Evolutionary conservation across 2,888 invertebrate genomes (phyloP).

Genomic region (Crepidodera aurea): DNA sequence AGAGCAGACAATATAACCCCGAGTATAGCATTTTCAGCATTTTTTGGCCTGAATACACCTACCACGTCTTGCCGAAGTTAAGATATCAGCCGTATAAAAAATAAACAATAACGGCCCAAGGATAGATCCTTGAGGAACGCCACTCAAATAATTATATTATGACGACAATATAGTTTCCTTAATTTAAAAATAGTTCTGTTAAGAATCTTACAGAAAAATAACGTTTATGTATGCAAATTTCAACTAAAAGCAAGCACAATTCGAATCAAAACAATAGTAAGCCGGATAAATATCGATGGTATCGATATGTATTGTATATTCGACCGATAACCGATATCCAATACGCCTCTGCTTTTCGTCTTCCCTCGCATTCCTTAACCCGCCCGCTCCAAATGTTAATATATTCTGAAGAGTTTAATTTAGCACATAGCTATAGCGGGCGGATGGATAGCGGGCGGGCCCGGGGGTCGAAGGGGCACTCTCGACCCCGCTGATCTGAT

Average conservation of each 20-base stretch:
- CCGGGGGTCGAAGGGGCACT: constrained; percentile 41
- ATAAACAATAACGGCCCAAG: no score
- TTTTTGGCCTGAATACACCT: no score
- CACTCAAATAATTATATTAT: no score
- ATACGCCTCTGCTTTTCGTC: constrained; percentile 31
- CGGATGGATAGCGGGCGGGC: constrained; percentile 43
- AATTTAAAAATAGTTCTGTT: no score
- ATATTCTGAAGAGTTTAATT: constrained; percentile 63
- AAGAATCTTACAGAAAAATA: no score
- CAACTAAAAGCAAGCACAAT: background rate
- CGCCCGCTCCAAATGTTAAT: constrained; percentile 61
- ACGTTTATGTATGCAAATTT: no score
- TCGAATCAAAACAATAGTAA: background rate
- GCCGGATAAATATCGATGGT: constrained; percentile 1
- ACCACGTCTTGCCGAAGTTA: no score
- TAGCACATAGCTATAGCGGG: constrained; percentile 61
- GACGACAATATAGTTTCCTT: no score
- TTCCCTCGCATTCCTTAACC: constrained; percentile 49
- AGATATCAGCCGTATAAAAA: no score
- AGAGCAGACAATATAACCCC: no score
- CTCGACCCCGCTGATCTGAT: constrained; percentile 54
- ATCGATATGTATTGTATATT: constrained; percentile 9
- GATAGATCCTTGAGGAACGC: no score
- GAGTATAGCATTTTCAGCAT: no score
- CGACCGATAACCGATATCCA: constrained; percentile 14